These are phyloP conservation scores for Noctua fimbriata DNA, from an alignment of 2,888 invertebrate genomes.

Conservation along the genomic window DNA sequence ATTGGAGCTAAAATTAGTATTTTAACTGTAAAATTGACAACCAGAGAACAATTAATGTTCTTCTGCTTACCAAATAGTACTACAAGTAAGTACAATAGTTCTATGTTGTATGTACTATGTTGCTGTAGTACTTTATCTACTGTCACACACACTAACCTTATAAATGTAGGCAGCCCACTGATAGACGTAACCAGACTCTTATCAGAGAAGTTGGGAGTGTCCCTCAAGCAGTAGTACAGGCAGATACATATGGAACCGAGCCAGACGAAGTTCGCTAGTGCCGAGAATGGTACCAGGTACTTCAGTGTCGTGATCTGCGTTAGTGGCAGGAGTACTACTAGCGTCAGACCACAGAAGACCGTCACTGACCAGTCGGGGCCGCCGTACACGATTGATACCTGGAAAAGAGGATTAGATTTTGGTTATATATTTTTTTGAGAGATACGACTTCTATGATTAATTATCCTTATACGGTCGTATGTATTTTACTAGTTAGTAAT, in stretches of 20 bases:
- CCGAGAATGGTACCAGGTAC: slow-evolving; percentile 96
- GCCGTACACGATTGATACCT: slow-evolving; percentile 90
- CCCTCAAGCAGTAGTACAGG: slow-evolving; percentile 94
- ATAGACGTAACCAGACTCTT: slow-evolving; percentile 87
- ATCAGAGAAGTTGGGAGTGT: slow-evolving; percentile 83
- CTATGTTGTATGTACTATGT: not conserved
- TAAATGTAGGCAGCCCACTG: slow-evolving; percentile 95
- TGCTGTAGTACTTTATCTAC: not conserved
- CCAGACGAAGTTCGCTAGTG: slow-evolving; percentile 96
- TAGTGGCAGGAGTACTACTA: slow-evolving; percentile 92
- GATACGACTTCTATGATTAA: not conserved
- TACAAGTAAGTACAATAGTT: too few species aligned
- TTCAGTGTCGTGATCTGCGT: slow-evolving; percentile 95
- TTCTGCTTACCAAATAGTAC: too few species aligned
- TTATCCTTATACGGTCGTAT: too few species aligned
- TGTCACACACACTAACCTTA: slow-evolving; percentile 85
- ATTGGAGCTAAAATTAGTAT: not conserved
- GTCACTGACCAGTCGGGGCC: slow-evolving; percentile 90
- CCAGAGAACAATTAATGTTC: not conserved
- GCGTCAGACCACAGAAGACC: slow-evolving; percentile 92
- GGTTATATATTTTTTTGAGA: not conserved
- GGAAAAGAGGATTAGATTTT: slow-evolving; percentile 57
- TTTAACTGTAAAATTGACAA: not conserved
- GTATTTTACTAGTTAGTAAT: too few species aligned
- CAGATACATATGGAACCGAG: slow-evolving; percentile 94